Evolutionary conservation across 2,888 invertebrate species (phyloP).

Genomic region (Aporophyla lueneburgensis): DNA sequence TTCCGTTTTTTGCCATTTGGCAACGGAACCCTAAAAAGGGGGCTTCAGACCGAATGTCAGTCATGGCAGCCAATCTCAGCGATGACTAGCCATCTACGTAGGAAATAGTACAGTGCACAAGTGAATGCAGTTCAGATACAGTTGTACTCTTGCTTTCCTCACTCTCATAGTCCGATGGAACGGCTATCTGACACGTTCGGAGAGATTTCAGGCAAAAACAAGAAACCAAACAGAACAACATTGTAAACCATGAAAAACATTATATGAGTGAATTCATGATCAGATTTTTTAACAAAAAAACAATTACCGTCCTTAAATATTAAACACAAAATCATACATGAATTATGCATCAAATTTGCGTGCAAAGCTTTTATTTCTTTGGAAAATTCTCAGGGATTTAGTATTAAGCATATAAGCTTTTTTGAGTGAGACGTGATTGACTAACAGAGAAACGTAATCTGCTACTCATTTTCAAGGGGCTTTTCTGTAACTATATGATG

Average conservation of each 20-base stretch:
- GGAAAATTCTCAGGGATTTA: slow-evolving; percentile 4
- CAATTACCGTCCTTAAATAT: background rate
- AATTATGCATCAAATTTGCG: background rate
- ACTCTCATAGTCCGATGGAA: background rate
- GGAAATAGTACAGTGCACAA: no score
- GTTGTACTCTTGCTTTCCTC: background rate
- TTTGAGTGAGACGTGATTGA: slow-evolving; percentile 35
- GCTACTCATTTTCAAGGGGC: slow-evolving; percentile 14
- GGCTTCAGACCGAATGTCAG: background rate
- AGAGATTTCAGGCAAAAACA: background rate
- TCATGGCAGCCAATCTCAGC: background rate
- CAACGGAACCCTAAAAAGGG: no score
- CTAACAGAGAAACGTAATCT: slow-evolving; percentile 45
- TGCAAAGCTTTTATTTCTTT: background rate
- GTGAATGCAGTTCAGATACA: no score
- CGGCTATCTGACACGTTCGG: background rate
- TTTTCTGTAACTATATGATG: background rate
- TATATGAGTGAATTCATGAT: background rate
- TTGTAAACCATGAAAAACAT: background rate
- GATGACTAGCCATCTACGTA: no score
- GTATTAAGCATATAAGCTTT: slow-evolving; percentile 22
- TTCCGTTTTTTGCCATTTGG: no score
- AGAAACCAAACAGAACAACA: background rate
- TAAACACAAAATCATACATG: background rate
- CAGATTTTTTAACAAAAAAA: background rate